These are phyloP conservation scores for Gadus macrocephalus DNA, from an alignment of 2,113 vertebrate species.

Conservation along the genomic window DNA sequence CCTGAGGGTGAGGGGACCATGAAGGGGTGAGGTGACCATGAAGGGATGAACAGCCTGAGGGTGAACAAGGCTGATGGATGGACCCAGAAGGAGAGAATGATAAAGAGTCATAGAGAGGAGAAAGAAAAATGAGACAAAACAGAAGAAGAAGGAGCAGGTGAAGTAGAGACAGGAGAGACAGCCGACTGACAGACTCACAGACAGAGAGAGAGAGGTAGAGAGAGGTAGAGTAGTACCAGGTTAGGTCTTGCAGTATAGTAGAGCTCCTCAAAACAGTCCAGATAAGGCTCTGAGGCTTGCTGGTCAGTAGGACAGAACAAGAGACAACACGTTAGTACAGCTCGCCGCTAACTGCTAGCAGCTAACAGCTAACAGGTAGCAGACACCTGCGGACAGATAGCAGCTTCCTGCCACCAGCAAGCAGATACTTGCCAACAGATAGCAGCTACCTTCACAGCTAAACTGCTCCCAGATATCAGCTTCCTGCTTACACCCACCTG, in stretches of 20 bases:
- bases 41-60: slow-evolving; percentile 19
- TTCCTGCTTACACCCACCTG: too few species aligned
- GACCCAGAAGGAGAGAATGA: slow-evolving; percentile 4
- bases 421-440: too few species aligned
- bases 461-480: too few species aligned
- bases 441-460: too few species aligned
- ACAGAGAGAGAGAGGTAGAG: slow-evolving; percentile 47
- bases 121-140: slow-evolving; percentile 54
- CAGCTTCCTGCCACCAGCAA: too few species aligned
- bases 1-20: slow-evolving; percentile 13
- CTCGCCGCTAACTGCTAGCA: slow-evolving; percentile 17
- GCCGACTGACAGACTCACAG: slow-evolving; percentile 3
- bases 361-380: too few species aligned
- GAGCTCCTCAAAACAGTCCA: slow-evolving; percentile 97
- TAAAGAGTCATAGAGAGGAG: slow-evolving; percentile 4
- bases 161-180: slow-evolving; percentile 11
- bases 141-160: slow-evolving; percentile 47
- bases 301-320: slow-evolving; percentile 88
- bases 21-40: slow-evolving; percentile 6
- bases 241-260: slow-evolving; percentile 99
- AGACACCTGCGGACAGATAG: too few species aligned
- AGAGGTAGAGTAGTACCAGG: slow-evolving; percentile 83
- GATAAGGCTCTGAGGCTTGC: slow-evolving; percentile 93
- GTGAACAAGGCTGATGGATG: slow-evolving; percentile 3
- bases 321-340: slow-evolving; percentile 88